A percentile compares a stretch with the other conserved stretches of the same genome.
Evolutionary conservation across 2,888 invertebrate genomes (phyloP).

Genomic region (Toxonevra muliebris): DNA sequence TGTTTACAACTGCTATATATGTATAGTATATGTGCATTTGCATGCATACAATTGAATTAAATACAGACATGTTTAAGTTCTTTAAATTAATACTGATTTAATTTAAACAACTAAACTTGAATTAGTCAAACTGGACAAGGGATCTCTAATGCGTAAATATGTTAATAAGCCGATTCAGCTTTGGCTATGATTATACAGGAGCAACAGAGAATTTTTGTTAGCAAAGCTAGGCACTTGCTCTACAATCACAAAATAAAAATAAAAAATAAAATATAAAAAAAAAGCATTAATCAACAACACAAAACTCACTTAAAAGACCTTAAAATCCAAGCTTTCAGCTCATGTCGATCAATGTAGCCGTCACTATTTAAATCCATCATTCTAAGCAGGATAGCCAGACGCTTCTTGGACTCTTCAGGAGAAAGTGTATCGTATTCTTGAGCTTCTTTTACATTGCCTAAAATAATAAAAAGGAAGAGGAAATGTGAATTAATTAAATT

Average conservation of each 20-base stretch:
- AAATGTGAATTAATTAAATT: not conserved
- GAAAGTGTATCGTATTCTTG: constrained; percentile 90
- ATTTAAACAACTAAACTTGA: too few relatives aligned
- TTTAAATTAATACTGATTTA: too few relatives aligned
- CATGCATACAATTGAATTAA: not conserved
- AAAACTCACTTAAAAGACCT: constrained; percentile 82
- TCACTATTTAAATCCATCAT: constrained; percentile 92
- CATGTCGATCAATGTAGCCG: constrained; percentile 78
- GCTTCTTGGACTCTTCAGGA: constrained; percentile 84
- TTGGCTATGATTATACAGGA: not conserved
- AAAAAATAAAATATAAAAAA: constrained; percentile 3
- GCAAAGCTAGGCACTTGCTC: too few relatives aligned
- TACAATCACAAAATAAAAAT: too few relatives aligned
- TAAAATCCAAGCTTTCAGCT: constrained; percentile 92
- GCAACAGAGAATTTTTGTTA: too few relatives aligned
- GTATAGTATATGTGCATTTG: not conserved
- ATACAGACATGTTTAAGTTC: too few relatives aligned
- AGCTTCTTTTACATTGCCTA: constrained; percentile 89
- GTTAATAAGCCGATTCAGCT: constrained; percentile 27
- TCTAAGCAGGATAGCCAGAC: constrained; percentile 77
- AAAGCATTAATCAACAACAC: constrained; percentile 55
- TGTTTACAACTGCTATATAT: not conserved
- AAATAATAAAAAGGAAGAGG: constrained; percentile 34
- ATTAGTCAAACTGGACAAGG: too few relatives aligned
- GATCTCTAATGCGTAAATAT: not conserved